Percentiles rank a stretch among this genome's conserved stretches.
Conservation (phyloP, 2,113 vertebrate genomes). For the Romanogobio albipinnatus region DNA sequence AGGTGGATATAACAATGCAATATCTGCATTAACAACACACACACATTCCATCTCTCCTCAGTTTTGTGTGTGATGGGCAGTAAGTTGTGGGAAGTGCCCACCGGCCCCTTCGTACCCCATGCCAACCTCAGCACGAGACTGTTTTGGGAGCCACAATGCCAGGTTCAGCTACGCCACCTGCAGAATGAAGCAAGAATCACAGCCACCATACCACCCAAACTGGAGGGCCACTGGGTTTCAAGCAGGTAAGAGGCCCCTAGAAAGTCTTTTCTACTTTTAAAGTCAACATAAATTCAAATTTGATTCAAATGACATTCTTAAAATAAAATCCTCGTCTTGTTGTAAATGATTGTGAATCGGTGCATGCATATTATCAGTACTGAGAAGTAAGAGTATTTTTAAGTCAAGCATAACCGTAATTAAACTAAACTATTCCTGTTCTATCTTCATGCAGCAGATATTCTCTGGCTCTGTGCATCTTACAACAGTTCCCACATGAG, state of each 20-base stretch:
- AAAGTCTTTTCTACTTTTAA: too few relatives aligned
- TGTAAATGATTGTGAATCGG: not conserved
- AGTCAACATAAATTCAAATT: too few relatives aligned
- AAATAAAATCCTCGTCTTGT: not conserved
- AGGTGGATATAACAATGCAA: not conserved
- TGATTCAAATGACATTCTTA: not conserved
- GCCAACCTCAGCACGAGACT: constrained; percentile 65
- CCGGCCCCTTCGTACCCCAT: constrained; percentile 56
- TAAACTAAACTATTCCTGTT: too few relatives aligned
- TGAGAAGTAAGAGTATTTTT: too few relatives aligned
- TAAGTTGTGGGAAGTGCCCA: constrained; percentile 73
- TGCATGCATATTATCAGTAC: not conserved
- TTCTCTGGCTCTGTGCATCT: too few relatives aligned
- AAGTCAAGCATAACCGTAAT: too few relatives aligned
- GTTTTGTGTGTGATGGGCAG: constrained; percentile 69
- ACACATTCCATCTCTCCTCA: constrained; percentile 49
- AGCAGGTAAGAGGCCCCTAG: constrained; percentile 75
- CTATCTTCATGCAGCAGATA: too few relatives aligned
- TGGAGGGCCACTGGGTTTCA: constrained; percentile 88
- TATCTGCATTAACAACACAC: not conserved
- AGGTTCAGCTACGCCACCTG: constrained; percentile 75
- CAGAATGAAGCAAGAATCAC: constrained; percentile 75
- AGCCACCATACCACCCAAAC: constrained; percentile 76
- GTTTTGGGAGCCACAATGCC: constrained; percentile 79
- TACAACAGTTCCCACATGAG: too few relatives aligned